Base-by-base conservation (phyloP, 2,888 invertebrate genomes). In the Suillia variegata region DNA sequence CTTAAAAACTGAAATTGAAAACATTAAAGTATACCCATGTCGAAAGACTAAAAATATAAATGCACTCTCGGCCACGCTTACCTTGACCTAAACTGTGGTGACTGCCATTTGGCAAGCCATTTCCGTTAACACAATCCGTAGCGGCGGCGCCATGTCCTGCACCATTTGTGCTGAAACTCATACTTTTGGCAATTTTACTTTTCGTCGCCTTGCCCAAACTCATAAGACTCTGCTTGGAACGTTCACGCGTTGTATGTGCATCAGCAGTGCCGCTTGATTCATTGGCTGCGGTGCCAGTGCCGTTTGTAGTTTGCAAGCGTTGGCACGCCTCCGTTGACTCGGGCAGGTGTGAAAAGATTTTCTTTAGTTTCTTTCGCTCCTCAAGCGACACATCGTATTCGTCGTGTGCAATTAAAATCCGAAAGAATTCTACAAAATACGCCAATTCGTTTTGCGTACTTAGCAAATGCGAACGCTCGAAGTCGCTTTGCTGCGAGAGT, bases 361-460 rank as follows among this genome's bases (percentile, higher is more conserved):
- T 83, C 31, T 76, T 79, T 34, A 85, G 67, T 48, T 83, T 83
- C 54, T 83, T 82, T 2, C 82, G 78, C 66, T 85, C 82, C 45
- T 84, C 82, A 1, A 69, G 73, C 6, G 74, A 73, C 38, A 76
- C 74, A 60, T 69, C 77, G 59, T 73, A 74, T 24, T 77, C 79
- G 57, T 75, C 81, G 22, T 76, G 78, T 1, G 75, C 75, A 10
- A 78, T 75, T 3, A 87, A 79, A 47, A 81, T 80, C 66, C 86
- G 84, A 55, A 87, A 78, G 73, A 87, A 86, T 22, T 82, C 81
- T 15, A 85, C 87, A 77, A 91, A 83, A 63, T 84, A 83, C 62
- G 86, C 84, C 10, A 92, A 81, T 69, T 92, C 90, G 17, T 81
- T 80, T 65, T 89, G 87, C 1, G 90, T 89, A 67, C 91, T 87